Percentiles rank a stretch among this genome's conserved stretches.
Conservation (phyloP, 2,113 vertebrate genomes). For the Aleadryas rufinucha region DNA sequence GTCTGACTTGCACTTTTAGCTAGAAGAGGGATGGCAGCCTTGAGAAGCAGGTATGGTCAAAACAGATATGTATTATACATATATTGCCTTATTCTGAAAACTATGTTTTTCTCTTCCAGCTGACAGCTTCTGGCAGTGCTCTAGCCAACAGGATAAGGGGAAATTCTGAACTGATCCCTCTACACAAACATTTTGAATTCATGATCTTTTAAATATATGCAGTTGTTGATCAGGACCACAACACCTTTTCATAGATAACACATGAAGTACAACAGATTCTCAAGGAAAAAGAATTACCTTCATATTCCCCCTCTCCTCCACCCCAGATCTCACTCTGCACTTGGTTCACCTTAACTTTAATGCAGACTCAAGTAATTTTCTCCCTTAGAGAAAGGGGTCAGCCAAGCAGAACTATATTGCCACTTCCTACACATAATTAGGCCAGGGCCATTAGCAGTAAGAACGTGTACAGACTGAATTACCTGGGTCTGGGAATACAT, state of each 20-base stretch:
- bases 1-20: background rate
- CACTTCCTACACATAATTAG: background rate
- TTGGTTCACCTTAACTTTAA: background rate
- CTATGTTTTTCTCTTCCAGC: background rate
- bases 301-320: background rate
- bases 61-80: background rate
- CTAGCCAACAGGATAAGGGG: background rate
- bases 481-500: background rate
- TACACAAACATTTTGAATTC: background rate
- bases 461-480: background rate
- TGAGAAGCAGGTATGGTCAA: background rate
- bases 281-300: background rate
- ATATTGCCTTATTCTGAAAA: background rate
- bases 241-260: background rate
- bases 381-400: background rate
- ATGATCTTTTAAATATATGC: background rate
- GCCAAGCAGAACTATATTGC: background rate
- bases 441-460: background rate
- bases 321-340: background rate
- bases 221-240: background rate
- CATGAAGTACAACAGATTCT: background rate
- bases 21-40: background rate
- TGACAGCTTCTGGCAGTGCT: background rate
- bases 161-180: background rate
- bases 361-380: background rate